Evolutionary conservation across 2,113 vertebrate genomes (phyloP), one percentile per base, ranked within the genome.

Genomic region (Cynoglossus semilaevis): DNA sequence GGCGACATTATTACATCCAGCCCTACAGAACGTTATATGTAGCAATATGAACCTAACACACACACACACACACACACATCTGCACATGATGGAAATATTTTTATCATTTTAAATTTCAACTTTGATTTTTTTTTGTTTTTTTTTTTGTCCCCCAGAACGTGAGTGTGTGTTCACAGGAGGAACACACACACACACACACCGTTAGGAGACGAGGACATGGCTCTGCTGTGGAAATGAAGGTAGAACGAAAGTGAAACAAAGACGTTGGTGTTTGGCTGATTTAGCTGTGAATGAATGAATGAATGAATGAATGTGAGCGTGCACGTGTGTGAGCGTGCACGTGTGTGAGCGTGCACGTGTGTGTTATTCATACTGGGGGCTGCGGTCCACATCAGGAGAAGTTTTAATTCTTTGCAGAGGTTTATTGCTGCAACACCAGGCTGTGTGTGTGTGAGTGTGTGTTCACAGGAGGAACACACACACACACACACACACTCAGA

Each of bases 371-470:
- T 53, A 29, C 55, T 56, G 16, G 18, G 37, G 38, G 43, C 11
- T 4, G 50, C 58, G 48, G 57, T 44, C 14, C 41, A 16, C 48
- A 19, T 51, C 42, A 46, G 54, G 65, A 69, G 72, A 76, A 62
- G 57, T 53, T 78, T 73, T 70, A 68, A 74, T 76, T 77, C 53
- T 74, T 73, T 41, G 40, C 16, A 0, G 53, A 63, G 52, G 45
- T 71, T 76, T 68, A 79, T 73, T 74, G 60, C 66, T 56, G 62
- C 64, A 71, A 71, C 61, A 75, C 58, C 22, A 44, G 49, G 53
- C 58, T 41, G 40, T 63, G 58, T 53, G 51, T 42, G 50, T 49
- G n/a, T n/a, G n/a, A n/a, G n/a, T n/a, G n/a, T n/a, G n/a, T n/a
- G n/a, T n/a, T 51, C 63, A 54, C 70, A 8, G 63, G 74, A 78